phyloP scores from a whole-genome alignment of 64 coral and sea anemone species.

The Actinia tenebrosa region DNA sequence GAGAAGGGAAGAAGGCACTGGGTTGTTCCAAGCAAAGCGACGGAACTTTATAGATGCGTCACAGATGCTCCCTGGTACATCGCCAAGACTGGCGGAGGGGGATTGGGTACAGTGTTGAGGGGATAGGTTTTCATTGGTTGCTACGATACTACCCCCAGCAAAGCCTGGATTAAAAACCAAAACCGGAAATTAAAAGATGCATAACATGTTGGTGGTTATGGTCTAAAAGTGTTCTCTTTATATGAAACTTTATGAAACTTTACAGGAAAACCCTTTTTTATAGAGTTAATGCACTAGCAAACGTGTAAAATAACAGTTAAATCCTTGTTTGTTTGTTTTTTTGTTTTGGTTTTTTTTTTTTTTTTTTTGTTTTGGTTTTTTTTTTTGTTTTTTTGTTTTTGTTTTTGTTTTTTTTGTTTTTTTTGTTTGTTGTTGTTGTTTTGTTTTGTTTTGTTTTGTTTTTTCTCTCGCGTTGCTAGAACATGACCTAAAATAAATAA shows the following conservation, averaged over 20 bases:
- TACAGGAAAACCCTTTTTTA: too few species aligned
- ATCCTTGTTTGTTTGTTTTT: too few species aligned
- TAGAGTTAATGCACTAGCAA: too few species aligned
- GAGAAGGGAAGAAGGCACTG: constrained; percentile 17
- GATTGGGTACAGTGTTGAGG: constrained; percentile 49
- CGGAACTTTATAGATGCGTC: constrained; percentile 39
- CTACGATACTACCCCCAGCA: constrained; percentile 53
- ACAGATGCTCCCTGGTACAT: constrained; percentile 49
- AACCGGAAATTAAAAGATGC: not conserved
- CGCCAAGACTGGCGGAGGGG: constrained; percentile 16
- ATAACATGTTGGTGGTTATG: not conserved
- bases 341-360: too few species aligned
- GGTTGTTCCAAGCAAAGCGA: constrained; percentile 55
- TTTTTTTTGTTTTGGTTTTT: too few species aligned
- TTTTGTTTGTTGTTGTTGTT: too few species aligned
- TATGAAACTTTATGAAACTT: not conserved
- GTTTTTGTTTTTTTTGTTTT: too few species aligned
- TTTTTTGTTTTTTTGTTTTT: too few species aligned
- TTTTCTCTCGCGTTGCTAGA: too few species aligned
- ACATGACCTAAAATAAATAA: too few species aligned
- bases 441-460: too few species aligned
- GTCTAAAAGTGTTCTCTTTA: not conserved
- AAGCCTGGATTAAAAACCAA: not conserved
- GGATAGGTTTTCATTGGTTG: constrained; percentile 63
- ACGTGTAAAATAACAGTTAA: too few species aligned